Base-by-base conservation (phyloP, 2,888 invertebrate genomes). In the Epinotia brunnichana region DNA sequence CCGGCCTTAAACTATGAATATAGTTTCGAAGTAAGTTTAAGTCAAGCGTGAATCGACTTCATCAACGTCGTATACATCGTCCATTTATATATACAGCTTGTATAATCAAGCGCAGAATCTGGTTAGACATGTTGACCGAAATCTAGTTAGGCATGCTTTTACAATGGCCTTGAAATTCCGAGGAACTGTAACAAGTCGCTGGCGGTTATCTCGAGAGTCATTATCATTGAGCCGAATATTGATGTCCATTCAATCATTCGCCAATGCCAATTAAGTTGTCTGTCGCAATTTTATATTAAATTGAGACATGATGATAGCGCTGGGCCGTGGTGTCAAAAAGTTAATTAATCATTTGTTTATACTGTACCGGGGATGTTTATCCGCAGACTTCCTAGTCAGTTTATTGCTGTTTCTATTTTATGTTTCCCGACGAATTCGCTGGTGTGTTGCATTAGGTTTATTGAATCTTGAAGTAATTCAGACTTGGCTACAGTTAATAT, bases 341-440 rank as follows among this genome's bases (percentile, higher is more conserved):
- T 53, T 39, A 24, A 63, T 69, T 68, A 63, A 68, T 69, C 48
- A 59, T 63, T 57, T 69, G 69, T 73, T 63, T 72, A 77, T 75
- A 76, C 77, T 78, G 78, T 77, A 54, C 66, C 74, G 77, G 77
- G 84, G 81, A 84, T 83, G 86, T 86, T 85, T 83, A 82, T 74
- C 82, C 81, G 77, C 81, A 79, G 82, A 78, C 80, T 82, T 87
- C 85, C 86, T 81, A 81, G 57, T 77, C 76, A 80, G 29, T 77
- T 68, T 76, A 75, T 71, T 57, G 24, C 21, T 56, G 53, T 78
- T 79, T 77, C 77, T 80, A 78, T 48, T 48, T 48, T 48, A 48
- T 48, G 48, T 48, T 75, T 81, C 81, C 82, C 82, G 82, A 24
- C n/a, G 60, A 66, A 64, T 67, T 70, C 57, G 69, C 69, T 68